Conservation (phyloP, 2,797 vertebrate species). For the Microctenopoma lineatum region DNA sequence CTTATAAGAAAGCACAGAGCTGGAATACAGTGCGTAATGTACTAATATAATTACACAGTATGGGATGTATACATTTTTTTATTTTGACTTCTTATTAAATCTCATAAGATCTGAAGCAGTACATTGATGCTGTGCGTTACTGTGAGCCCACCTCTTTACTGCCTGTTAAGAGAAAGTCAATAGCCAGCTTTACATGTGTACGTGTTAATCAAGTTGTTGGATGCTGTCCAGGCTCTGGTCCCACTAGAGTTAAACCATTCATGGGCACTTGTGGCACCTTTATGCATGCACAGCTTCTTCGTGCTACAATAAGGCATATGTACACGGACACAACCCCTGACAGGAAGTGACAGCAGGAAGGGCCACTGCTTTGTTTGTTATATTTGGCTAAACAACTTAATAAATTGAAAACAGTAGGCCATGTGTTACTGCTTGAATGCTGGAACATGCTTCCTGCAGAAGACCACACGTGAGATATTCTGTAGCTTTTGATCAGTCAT, state of each 20-base stretch:
- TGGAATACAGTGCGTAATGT: not conserved
- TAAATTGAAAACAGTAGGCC: too few species aligned
- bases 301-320: not conserved
- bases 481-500: too few species aligned
- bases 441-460: too few species aligned
- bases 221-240: not conserved
- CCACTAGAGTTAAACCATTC: slow-evolving; percentile 27
- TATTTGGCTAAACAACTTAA: too few species aligned
- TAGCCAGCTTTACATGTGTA: slow-evolving; percentile 16
- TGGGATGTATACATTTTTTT: not conserved
- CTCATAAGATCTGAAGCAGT: not conserved
- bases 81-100: not conserved
- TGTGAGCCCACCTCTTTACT: not conserved
- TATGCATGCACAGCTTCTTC: too few species aligned
- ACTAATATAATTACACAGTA: not conserved
- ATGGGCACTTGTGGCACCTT: slow-evolving; percentile 10
- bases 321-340: too few species aligned
- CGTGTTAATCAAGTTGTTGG: slow-evolving; percentile 15
- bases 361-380: too few species aligned
- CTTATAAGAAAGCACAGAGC: not conserved
- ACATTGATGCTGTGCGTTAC: not conserved
- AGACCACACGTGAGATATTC: too few species aligned
- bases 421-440: too few species aligned
- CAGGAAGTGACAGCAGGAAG: too few species aligned
- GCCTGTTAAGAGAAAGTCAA: slow-evolving; percentile 32